Evolutionary conservation across 2,888 invertebrate genomes (phyloP).

Genomic region (Heliothis peltigera): DNA sequence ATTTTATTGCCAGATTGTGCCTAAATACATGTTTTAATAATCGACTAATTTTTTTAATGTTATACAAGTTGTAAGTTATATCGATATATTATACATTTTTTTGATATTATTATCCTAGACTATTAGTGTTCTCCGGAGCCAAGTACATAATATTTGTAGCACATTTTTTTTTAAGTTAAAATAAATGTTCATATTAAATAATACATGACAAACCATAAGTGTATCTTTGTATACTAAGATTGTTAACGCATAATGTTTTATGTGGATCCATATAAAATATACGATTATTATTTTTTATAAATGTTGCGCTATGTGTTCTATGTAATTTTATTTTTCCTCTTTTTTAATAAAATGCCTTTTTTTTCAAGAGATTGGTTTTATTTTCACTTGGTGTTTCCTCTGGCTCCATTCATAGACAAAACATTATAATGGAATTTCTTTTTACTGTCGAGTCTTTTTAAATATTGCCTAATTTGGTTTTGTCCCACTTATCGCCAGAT

Average conservation of each 20-base stretch:
- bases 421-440: no score
- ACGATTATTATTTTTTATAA: slow-evolving; percentile 81
- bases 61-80: slow-evolving; percentile 54
- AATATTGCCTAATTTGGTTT: no score
- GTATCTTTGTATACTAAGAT: slow-evolving; percentile 74
- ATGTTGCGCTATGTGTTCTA: slow-evolving; percentile 86
- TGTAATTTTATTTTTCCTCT: slow-evolving; percentile 79
- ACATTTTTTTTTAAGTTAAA: slow-evolving; percentile 49
- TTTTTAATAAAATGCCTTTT: slow-evolving; percentile 84
- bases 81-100: slow-evolving; percentile 29
- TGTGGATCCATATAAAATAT: slow-evolving; percentile 76
- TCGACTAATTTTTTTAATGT: slow-evolving; percentile 46
- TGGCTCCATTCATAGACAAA: no score
- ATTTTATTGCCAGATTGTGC: slow-evolving; percentile 55
- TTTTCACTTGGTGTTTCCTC: slow-evolving; percentile 32
- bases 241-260: slow-evolving; percentile 81
- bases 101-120: slow-evolving; percentile 36
- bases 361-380: slow-evolving; percentile 64
- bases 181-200: slow-evolving; percentile 58
- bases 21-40: slow-evolving; percentile 39
- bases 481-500: no score
- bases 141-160: slow-evolving; percentile 65
- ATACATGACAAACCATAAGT: slow-evolving; percentile 77
- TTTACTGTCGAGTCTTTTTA: no score
- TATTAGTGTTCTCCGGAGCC: slow-evolving; percentile 22